phyloP scores from a whole-genome alignment of 2,113 vertebrate species.

The Telmatochromis sp. region DNA sequence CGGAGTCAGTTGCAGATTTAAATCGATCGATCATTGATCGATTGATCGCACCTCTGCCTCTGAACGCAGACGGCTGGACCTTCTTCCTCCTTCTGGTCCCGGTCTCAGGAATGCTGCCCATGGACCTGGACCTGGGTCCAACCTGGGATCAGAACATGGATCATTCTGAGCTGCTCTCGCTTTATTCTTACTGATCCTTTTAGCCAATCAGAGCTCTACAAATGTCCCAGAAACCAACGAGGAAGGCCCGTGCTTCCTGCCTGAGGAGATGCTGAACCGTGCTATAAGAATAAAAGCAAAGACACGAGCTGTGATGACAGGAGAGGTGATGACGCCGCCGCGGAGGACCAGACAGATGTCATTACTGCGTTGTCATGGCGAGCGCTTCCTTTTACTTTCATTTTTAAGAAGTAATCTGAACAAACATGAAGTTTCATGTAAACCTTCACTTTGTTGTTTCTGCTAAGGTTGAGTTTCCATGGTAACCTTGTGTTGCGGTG shows the following conservation, averaged over 20 bases:
- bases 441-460: not conserved
- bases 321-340: not conserved
- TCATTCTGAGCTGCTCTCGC: not conserved
- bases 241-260: no score
- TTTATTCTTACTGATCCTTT: not conserved
- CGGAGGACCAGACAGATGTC: not conserved
- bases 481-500: not conserved
- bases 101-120: not conserved
- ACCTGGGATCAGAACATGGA: not conserved
- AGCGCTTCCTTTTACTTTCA: not conserved
- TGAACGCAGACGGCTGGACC: not conserved
- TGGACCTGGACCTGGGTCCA: not conserved
- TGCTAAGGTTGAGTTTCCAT: not conserved
- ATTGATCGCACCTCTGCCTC: not conserved
- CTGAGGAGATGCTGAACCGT: not conserved
- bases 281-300: not conserved
- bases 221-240: not conserved
- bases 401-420: not conserved
- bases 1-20: not conserved
- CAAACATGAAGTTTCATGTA: not conserved
- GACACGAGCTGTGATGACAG: not conserved
- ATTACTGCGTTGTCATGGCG: not conserved
- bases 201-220: not conserved
- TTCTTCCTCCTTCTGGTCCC: not conserved
- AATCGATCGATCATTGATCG: not conserved